phyloP scores from a whole-genome alignment of 2,888 invertebrate species.

The Antitype chi region DNA sequence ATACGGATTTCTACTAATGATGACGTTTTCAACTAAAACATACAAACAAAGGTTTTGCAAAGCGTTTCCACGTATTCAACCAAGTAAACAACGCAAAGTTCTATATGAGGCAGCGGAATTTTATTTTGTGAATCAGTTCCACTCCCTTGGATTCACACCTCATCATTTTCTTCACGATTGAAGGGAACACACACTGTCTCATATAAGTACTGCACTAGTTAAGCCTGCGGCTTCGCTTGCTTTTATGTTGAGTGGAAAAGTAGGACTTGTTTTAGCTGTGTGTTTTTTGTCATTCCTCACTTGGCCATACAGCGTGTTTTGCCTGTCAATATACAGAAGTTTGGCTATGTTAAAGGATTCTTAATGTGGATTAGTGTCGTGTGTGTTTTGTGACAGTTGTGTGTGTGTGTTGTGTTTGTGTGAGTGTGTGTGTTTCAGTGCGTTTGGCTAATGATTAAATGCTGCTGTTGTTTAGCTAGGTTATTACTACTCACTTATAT shows the following conservation, averaged over 20 bases:
- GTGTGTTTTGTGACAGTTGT: no score
- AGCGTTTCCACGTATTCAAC: neutral
- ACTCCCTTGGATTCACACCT: slow-evolving; percentile 32
- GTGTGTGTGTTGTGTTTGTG: no score
- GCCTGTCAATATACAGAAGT: neutral
- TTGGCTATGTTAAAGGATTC: neutral
- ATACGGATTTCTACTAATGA: no score
- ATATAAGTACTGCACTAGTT: slow-evolving; percentile 6
- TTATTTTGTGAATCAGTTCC: slow-evolving; percentile 54
- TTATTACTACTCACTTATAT: neutral
- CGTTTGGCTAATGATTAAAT: neutral
- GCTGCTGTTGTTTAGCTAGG: neutral
- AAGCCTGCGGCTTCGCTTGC: slow-evolving; percentile 6
- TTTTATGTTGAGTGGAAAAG: slow-evolving; percentile 42
- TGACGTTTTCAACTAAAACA: no score
- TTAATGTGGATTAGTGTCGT: neutral
- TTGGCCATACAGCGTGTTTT: neutral
- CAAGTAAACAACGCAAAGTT: slow-evolving; percentile 9
- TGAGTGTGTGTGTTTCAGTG: neutral
- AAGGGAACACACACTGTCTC: slow-evolving; percentile 29
- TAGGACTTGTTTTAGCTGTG: slow-evolving; percentile 9
- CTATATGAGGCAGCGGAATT: slow-evolving; percentile 22
- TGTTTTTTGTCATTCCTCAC: neutral
- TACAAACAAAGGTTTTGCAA: no score
- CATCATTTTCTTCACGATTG: slow-evolving; percentile 50